Percentiles rank a stretch among this genome's conserved stretches.
phyloP scores from a whole-genome alignment of 2,113 vertebrate species.

The Heterochromis multidens region DNA sequence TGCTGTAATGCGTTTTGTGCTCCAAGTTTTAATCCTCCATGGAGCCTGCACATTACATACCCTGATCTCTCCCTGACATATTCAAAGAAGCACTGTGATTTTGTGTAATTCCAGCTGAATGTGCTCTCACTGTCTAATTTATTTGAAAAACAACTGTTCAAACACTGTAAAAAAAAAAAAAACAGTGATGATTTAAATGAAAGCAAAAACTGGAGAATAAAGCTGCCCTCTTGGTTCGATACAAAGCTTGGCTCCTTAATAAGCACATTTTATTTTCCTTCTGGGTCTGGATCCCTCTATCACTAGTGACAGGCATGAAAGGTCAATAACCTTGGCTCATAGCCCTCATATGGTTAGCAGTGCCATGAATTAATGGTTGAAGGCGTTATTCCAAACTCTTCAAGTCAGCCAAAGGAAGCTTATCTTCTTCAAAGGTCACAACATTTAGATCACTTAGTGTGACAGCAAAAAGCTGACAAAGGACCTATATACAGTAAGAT shows the following conservation, averaged over 20 bases:
- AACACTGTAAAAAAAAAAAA: neutral
- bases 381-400: conserved; percentile 67
- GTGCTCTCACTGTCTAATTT: conserved; percentile 7
- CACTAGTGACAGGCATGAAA: conserved; percentile 74
- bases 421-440: conserved; percentile 72
- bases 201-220: conserved; percentile 22
- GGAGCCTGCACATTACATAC: conserved; percentile 22
- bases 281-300: conserved; percentile 47
- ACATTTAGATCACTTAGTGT: conserved; percentile 67
- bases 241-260: conserved; percentile 57
- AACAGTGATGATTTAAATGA: conserved; percentile 37
- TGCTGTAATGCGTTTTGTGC: conserved; percentile 35
- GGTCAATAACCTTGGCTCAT: conserved; percentile 77
- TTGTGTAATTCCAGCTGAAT: conserved; percentile 3
- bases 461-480: conserved; percentile 50
- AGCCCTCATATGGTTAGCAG: conserved; percentile 73
- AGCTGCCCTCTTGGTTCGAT: conserved; percentile 42
- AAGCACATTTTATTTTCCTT: conserved; percentile 66
- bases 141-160: conserved; percentile 32
- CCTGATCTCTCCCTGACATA: conserved; percentile 5
- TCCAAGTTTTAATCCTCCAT: conserved; percentile 47
- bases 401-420: conserved; percentile 65
- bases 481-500: conserved; percentile 25
- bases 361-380: conserved; percentile 69
- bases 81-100: neutral